Conservation (phyloP, 1,140 invertebrate species). For the Lethocerus indicus region DNA sequence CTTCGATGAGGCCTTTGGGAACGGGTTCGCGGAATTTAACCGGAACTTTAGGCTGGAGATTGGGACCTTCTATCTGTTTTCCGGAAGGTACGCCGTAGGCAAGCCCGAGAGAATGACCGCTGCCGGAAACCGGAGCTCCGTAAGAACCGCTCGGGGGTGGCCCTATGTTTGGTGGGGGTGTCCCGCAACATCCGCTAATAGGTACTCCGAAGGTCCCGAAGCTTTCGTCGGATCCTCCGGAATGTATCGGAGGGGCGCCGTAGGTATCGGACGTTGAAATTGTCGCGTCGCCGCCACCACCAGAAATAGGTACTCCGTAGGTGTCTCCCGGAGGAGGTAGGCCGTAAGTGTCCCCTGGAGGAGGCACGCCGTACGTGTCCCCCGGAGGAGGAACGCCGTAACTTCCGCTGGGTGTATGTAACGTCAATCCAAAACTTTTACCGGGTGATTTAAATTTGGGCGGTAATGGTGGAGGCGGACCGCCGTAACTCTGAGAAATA, state of each 20-base stretch:
- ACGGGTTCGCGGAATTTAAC: slow-evolving; percentile 50
- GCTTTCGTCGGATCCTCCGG: too few relatives aligned
- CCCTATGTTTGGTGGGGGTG: slow-evolving; percentile 18
- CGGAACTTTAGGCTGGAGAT: slow-evolving; percentile 31
- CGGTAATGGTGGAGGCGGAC: too few relatives aligned
- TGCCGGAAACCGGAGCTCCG: slow-evolving; percentile 5
- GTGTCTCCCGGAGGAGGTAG: slow-evolving; percentile 13
- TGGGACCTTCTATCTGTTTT: slow-evolving; percentile 20
- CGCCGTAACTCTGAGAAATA: too few relatives aligned
- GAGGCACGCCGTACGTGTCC: slow-evolving; percentile 14
- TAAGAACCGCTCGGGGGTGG: slow-evolving; percentile 3
- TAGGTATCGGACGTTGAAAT: not conserved
- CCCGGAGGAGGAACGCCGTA: slow-evolving; percentile 16
- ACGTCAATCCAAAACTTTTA: not conserved
- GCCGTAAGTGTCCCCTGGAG: slow-evolving; percentile 16
- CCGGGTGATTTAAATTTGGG: too few relatives aligned
- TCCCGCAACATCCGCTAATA: slow-evolving; percentile 17
- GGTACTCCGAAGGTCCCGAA: slow-evolving; percentile 17
- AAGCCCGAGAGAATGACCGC: slow-evolving; percentile 10
- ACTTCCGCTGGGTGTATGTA: slow-evolving; percentile 2
- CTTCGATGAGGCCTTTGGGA: slow-evolving; percentile 41
- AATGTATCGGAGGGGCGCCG: slow-evolving; percentile 1
- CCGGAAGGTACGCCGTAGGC: slow-evolving; percentile 19
- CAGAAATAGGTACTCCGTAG: slow-evolving; percentile 2
- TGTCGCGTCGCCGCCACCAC: not conserved